phyloP scores from a whole-genome alignment of 1,140 invertebrate genomes.

The Nixonia krombeini region DNA sequence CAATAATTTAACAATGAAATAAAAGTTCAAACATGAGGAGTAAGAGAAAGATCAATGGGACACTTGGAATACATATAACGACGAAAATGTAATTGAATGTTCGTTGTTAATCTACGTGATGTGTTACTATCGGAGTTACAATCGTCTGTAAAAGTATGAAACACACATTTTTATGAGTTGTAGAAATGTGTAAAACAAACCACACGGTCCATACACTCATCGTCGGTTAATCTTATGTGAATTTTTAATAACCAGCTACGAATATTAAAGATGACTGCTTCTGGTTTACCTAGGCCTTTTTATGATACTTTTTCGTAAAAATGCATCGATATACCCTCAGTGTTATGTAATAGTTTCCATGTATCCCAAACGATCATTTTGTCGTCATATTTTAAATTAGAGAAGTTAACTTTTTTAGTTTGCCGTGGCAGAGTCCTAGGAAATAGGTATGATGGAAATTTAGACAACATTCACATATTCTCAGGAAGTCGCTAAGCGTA shows the following conservation, averaged over 20 bases:
- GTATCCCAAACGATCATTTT: no score
- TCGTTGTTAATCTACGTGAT: background rate
- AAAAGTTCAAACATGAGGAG: slow-evolving; percentile 2
- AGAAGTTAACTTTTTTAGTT: no score
- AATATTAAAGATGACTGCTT: no score
- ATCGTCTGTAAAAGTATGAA: slow-evolving; percentile 61
- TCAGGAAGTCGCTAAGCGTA: background rate
- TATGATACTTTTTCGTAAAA: no score
- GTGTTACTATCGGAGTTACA: background rate
- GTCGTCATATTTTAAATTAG: no score
- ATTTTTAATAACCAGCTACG: no score
- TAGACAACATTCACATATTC: background rate
- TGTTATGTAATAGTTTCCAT: no score
- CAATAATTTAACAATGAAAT: slow-evolving; percentile 27
- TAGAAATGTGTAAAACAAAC: slow-evolving; percentile 62
- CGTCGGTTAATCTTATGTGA: no score
- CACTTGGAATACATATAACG: slow-evolving; percentile 24
- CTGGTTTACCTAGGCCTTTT: no score
- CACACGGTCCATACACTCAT: slow-evolving; percentile 17
- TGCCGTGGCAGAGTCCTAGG: slow-evolving; percentile 7
- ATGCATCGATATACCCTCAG: no score
- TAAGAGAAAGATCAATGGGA: slow-evolving; percentile 49
- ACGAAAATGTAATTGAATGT: background rate
- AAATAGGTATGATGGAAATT: slow-evolving; percentile 32
- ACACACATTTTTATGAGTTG: slow-evolving; percentile 46